phyloP scores from a whole-genome alignment of 2,888 invertebrate genomes.

The Brassicogethes aeneus region DNA sequence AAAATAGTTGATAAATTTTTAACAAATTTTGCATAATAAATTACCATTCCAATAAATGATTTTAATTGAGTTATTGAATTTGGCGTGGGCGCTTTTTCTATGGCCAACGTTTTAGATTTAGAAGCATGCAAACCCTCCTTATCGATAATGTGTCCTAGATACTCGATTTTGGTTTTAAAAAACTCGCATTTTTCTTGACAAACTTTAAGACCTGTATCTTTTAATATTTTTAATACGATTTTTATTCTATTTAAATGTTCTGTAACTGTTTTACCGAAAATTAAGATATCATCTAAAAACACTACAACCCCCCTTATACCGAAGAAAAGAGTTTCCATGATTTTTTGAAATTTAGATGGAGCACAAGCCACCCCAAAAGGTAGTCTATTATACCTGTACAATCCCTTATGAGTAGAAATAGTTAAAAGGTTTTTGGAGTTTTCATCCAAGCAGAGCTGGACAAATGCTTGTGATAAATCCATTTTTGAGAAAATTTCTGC shows the following conservation, averaged over 20 bases:
- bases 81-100: conserved; percentile 11
- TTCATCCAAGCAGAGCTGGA: conserved; percentile 14
- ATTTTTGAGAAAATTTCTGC: conserved; percentile 18
- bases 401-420: conserved; percentile 23
- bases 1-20: conserved; percentile 12
- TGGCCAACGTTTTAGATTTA: conserved; percentile 10
- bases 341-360: conserved; percentile 30
- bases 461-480: conserved; percentile 11
- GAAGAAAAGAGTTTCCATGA: conserved; percentile 20
- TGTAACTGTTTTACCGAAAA: conserved; percentile 10
- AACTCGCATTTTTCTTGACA: conserved; percentile 11
- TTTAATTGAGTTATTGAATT: conserved; percentile 11
- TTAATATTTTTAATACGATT: conserved; percentile 11
- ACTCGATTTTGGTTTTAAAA: conserved; percentile 10
- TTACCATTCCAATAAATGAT: conserved; percentile 14
- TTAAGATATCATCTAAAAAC: conserved; percentile 24
- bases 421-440: conserved; percentile 16
- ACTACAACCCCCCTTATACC: conserved; percentile 20
- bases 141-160: conserved; percentile 12
- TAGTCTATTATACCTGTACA: no score
- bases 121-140: conserved; percentile 10
- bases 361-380: conserved; percentile 27
- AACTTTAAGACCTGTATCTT: conserved; percentile 12
- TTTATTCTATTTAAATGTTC: conserved; percentile 10
- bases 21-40: conserved; percentile 16